Percentiles rank a stretch among this genome's conserved stretches.
These are phyloP conservation scores for Drosophila erecta DNA, from an alignment of 1,140 invertebrate genomes.

Conservation along the genomic window DNA sequence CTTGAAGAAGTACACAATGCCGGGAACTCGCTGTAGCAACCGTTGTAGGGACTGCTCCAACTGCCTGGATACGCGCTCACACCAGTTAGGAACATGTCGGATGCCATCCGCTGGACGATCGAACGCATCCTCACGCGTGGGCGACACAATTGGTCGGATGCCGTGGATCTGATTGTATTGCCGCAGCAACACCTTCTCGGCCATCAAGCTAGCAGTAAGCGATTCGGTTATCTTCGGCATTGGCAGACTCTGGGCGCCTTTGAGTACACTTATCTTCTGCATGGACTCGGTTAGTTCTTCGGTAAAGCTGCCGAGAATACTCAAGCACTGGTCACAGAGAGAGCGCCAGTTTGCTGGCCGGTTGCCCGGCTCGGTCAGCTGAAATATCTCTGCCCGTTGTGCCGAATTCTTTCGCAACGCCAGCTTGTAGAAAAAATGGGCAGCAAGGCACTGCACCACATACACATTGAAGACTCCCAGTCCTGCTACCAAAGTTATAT, in stretches of 20 bases:
- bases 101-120: constrained; percentile 26
- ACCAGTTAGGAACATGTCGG: constrained; percentile 71
- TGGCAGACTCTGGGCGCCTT: constrained; percentile 33
- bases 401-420: constrained; percentile 20
- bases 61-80: constrained; percentile 82
- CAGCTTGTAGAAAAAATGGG: constrained; percentile 87
- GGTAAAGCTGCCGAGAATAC: constrained; percentile 87
- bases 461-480: constrained; percentile 86
- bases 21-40: constrained; percentile 86
- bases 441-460: constrained; percentile 89
- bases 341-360: constrained; percentile 93
- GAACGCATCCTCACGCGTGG: neutral
- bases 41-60: constrained; percentile 60
- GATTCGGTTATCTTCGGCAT: constrained; percentile 16
- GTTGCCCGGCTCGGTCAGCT: constrained; percentile 88
- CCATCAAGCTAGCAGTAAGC: constrained; percentile 50
- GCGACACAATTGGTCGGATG: constrained; percentile 69
- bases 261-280: constrained; percentile 77
- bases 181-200: constrained; percentile 73
- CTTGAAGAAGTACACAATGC: constrained; percentile 89
- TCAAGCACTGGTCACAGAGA: constrained; percentile 87
- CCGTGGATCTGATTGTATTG: constrained; percentile 85
- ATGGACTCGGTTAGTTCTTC: constrained; percentile 86
- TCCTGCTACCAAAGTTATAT: constrained; percentile 86
- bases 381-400: constrained; percentile 88